These are phyloP conservation scores for Tetramorium bicarinatum DNA, from an alignment of 2,888 invertebrate genomes.

Conservation along the genomic window DNA sequence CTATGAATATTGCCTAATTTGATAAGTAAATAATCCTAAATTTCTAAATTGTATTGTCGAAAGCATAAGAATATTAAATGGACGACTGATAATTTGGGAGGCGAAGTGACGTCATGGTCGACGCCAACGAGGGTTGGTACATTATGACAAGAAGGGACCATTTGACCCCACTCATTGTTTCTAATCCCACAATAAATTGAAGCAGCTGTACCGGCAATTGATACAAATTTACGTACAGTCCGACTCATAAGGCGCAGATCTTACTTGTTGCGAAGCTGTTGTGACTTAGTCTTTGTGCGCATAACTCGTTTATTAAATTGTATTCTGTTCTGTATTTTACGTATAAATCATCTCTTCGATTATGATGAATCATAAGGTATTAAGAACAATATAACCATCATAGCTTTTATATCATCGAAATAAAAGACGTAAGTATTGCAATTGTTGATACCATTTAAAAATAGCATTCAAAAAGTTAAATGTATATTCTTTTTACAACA, in stretches of 20 bases:
- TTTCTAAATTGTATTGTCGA: constrained; percentile 8
- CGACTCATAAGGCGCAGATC: constrained; percentile 76
- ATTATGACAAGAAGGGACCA: constrained; percentile 84
- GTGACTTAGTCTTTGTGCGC: constrained; percentile 2
- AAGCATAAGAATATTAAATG: constrained; percentile 63
- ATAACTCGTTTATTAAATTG: constrained; percentile 43
- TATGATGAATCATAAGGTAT: constrained; percentile 39
- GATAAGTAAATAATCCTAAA: background rate
- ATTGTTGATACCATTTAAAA: background rate
- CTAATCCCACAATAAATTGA: constrained; percentile 86
- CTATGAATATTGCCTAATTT: background rate
- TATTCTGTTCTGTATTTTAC: constrained; percentile 44
- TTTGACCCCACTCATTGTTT: constrained; percentile 86
- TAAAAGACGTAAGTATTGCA: background rate
- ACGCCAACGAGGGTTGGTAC: constrained; percentile 80
- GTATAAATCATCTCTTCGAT: constrained; percentile 35
- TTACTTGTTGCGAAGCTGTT: constrained; percentile 36
- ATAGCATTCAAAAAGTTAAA: background rate
- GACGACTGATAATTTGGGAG: constrained; percentile 75
- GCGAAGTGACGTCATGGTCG: constrained; percentile 77
- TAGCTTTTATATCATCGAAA: constrained; percentile 10
- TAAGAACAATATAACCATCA: constrained; percentile 43
- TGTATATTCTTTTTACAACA: too few species aligned
- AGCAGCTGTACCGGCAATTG: constrained; percentile 86
- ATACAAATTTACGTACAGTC: constrained; percentile 86